phyloP scores from a whole-genome alignment of 2,113 vertebrate species.

The Montifringilla adamsi region DNA sequence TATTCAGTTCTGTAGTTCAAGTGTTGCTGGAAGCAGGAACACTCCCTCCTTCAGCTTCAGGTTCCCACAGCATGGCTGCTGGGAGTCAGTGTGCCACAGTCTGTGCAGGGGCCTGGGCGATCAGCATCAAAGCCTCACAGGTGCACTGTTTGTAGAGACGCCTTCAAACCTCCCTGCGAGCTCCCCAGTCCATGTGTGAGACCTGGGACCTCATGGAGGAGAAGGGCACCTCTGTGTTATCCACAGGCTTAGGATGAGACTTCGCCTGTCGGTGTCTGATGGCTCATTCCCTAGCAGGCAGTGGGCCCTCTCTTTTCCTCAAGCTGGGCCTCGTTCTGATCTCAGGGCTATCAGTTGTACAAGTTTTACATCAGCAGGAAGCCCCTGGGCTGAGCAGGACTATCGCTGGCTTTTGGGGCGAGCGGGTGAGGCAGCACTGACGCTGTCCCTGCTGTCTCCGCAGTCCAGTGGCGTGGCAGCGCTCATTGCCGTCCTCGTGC shows the following conservation, averaged over 20 bases:
- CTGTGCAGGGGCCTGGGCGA: not conserved
- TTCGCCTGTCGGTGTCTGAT: not conserved
- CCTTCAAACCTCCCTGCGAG: not conserved
- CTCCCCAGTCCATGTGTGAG: not conserved
- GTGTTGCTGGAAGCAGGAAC: not conserved
- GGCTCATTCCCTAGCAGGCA: not conserved
- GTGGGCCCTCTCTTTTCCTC: not conserved
- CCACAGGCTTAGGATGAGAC: not conserved
- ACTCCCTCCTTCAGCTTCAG: not conserved
- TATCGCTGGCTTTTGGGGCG: accelerated
- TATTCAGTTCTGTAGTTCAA: not conserved
- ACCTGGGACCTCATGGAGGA: not conserved
- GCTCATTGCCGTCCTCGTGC: slow-evolving; percentile 82
- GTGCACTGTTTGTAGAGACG: not conserved
- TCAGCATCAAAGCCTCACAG: not conserved
- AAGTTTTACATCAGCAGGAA: not conserved
- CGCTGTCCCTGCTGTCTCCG: not conserved
- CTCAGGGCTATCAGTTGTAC: not conserved
- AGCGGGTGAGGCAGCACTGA: not conserved
- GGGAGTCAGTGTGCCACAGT: not conserved
- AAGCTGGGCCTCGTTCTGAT: not conserved
- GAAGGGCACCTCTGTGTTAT: not conserved
- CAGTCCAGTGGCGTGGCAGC: slow-evolving; percentile 82
- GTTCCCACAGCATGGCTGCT: not conserved
- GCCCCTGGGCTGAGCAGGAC: not conserved